phyloP scores from a whole-genome alignment of 2,888 invertebrate species.

The Pseudanteris insignis region DNA sequence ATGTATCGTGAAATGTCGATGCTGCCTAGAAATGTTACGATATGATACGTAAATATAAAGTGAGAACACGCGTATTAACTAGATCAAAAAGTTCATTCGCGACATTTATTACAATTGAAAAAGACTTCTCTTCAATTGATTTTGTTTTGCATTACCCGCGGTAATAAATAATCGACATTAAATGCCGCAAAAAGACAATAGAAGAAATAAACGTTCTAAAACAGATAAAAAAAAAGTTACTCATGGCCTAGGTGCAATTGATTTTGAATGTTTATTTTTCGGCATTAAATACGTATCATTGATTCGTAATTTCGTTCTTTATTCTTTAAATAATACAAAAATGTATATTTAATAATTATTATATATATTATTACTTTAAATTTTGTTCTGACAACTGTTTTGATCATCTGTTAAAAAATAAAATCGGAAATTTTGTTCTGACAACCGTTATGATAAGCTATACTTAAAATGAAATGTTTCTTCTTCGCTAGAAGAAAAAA shows the following conservation, averaged over 20 bases:
- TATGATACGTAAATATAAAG: slow-evolving; percentile 41
- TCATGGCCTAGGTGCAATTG: no score
- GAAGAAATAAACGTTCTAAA: no score
- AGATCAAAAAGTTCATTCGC: slow-evolving; percentile 33
- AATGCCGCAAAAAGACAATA: slow-evolving; percentile 37
- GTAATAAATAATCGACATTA: slow-evolving; percentile 56
- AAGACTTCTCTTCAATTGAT: slow-evolving; percentile 42
- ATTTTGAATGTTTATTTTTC: no score
- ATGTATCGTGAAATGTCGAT: slow-evolving; percentile 34
- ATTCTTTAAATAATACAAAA: no score
- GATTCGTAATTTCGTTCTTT: no score
- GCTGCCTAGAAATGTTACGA: slow-evolving; percentile 29
- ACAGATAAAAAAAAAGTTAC: no score
- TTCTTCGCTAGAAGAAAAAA: background rate
- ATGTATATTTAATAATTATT: no score
- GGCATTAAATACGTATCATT: no score
- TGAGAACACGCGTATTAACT: slow-evolving; percentile 34
- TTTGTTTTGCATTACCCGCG: slow-evolving; percentile 55
- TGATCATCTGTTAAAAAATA: no score
- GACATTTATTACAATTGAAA: slow-evolving; percentile 5
- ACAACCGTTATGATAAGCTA: background rate
- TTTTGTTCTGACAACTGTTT: no score
- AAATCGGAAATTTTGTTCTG: background rate
- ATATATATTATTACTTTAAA: no score
- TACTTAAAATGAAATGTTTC: no score